These are phyloP conservation scores for Rhinoderma darwinii DNA, from an alignment of 2,113 vertebrate genomes.

Conservation along the genomic window DNA sequence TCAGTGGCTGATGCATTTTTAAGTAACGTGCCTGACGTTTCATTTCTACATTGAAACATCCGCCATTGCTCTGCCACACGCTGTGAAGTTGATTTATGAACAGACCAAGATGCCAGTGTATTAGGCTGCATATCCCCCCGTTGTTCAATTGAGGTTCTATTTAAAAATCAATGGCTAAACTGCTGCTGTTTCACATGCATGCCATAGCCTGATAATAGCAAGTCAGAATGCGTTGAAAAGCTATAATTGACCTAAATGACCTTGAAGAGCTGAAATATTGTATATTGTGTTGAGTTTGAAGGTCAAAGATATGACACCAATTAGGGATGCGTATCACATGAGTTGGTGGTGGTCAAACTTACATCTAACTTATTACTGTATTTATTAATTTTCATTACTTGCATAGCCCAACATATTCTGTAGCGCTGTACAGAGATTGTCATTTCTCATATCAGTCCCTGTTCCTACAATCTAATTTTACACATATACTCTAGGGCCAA, in stretches of 20 bases:
- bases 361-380: no score
- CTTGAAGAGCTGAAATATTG: not conserved
- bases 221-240: not conserved
- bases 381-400: no score
- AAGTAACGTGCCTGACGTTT: slow-evolving; percentile 59
- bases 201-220: slow-evolving; percentile 39
- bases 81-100: slow-evolving; percentile 60
- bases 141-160: slow-evolving; percentile 45
- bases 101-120: slow-evolving; percentile 54
- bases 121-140: slow-evolving; percentile 39
- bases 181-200: slow-evolving; percentile 48
- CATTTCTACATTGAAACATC: slow-evolving; percentile 57
- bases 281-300: not conserved
- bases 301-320: not conserved
- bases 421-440: no score
- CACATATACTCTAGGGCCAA: no score
- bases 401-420: no score
- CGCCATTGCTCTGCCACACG: slow-evolving; percentile 57
- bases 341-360: not conserved
- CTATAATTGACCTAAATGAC: not conserved
- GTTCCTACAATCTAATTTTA: no score
- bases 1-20: slow-evolving; percentile 60
- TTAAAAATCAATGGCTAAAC: slow-evolving; percentile 57
- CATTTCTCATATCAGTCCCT: no score
- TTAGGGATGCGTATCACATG: not conserved